A percentile compares a stretch with the other conserved stretches of the same genome.
These are phyloP conservation scores for Antheraea yamamai DNA, from an alignment of 2,888 invertebrate species.

Conservation along the genomic window DNA sequence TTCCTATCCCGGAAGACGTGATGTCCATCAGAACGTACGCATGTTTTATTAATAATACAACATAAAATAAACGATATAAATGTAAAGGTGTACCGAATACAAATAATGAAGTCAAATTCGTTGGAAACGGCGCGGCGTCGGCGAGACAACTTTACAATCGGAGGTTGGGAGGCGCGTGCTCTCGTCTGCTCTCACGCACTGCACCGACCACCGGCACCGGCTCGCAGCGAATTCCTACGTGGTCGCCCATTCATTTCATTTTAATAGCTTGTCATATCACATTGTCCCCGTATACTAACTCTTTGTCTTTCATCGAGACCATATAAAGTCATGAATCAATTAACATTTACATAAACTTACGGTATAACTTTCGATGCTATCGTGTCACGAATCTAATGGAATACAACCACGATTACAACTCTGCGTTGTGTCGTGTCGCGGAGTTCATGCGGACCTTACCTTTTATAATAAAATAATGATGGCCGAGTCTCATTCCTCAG, in stretches of 20 bases:
- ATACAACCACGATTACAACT: slow-evolving; percentile 45
- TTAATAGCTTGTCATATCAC: slow-evolving; percentile 62
- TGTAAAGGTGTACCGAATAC: slow-evolving; percentile 30
- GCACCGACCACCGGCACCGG: slow-evolving; percentile 26
- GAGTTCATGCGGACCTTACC: slow-evolving; percentile 38
- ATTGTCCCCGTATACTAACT: slow-evolving; percentile 35
- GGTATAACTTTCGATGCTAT: slow-evolving; percentile 42
- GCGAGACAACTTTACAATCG: slow-evolving; percentile 36
- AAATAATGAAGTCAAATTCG: slow-evolving; percentile 33
- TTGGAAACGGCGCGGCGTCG: slow-evolving; percentile 26
- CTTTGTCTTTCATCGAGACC: slow-evolving; percentile 48
- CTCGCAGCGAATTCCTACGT: slow-evolving; percentile 55
- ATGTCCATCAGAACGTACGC: slow-evolving; percentile 28
- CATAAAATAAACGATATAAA: slow-evolving; percentile 32
- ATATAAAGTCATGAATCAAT: slow-evolving; percentile 57
- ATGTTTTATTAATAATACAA: slow-evolving; percentile 30
- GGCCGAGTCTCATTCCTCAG: slow-evolving; percentile 43
- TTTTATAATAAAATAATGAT: slow-evolving; percentile 41
- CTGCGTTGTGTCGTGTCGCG: slow-evolving; percentile 52
- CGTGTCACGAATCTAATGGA: slow-evolving; percentile 43
- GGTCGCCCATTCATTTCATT: slow-evolving; percentile 61
- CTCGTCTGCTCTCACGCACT: slow-evolving; percentile 36
- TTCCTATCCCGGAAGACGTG: slow-evolving; percentile 31
- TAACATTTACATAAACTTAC: slow-evolving; percentile 51
- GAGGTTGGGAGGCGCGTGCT: slow-evolving; percentile 38